Base-by-base conservation (phyloP, 2,113 vertebrate species). In the Murina feae region DNA sequence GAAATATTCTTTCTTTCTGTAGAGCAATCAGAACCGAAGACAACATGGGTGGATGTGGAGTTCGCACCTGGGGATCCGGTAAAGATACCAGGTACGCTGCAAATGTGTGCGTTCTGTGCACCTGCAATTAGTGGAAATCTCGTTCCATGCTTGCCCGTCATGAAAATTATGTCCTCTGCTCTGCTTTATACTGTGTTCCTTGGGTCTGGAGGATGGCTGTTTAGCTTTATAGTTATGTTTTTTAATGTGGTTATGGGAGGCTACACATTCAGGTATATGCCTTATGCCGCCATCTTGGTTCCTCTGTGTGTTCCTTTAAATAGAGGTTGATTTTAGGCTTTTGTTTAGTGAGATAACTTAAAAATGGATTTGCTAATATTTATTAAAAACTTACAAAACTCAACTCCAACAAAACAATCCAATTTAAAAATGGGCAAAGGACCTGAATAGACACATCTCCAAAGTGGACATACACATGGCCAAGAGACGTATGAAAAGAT, bases 11-110 rank as follows among this genome's bases (percentile, higher is more conserved):
- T 96, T 97, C 87, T 96, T 3, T 97, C 30, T 97, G 20, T 91
- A 98, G 99, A 74, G 97, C 98, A 86, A 68, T 98, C 79, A 98
- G 98, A 96, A 96, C 98, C 51, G 98, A 98, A 86, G 98, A 99
- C 85, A 99, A 96, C 98, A 97, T 98, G 68, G 97, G 98, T 92
- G 98, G 98, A 94, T 94, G 96, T 98, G 98, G 98, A 97, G 92
- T 98, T 96, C 97, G 86, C 76, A 98, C 98, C 96, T 99, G 98
- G 98, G 98, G 98, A 78, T 96, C 98, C 79, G 92, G 98, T 96
- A 98, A 98, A 94, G 98, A 98, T 55, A 72, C 25, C 16, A 98
- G 97, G 97, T 98, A 96, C 13, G 93, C 39, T 35, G 4, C 49
- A 4, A 10, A 5, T 28, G 25, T 87, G 2, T 81, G 25, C 14